Percentiles rank a stretch among this genome's conserved stretches.
phyloP scores from a whole-genome alignment of 2,113 vertebrate genomes.

The Empidonax traillii region DNA sequence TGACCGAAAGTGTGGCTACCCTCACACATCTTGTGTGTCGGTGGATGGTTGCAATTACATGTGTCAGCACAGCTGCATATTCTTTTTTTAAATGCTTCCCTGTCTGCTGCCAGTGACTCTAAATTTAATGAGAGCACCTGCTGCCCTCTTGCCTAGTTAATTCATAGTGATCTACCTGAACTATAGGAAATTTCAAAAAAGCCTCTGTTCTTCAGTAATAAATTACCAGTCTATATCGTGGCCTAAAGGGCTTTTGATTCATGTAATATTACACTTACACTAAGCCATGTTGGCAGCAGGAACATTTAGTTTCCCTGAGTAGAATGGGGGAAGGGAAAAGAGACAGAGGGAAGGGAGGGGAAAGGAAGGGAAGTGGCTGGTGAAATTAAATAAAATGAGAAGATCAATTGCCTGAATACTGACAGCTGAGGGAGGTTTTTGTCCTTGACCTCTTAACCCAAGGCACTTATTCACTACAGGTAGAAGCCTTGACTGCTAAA shows the following conservation, averaged over 20 bases:
- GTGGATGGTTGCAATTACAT: background rate
- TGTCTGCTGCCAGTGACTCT: conserved; percentile 65
- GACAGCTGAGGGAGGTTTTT: conserved; percentile 62
- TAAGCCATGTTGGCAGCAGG: conserved; percentile 69
- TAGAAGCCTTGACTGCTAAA: conserved; percentile 42
- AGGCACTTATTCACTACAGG: conserved; percentile 8
- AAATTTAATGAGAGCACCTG: conserved; percentile 78
- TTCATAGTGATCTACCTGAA: conserved; percentile 70
- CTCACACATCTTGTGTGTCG: background rate
- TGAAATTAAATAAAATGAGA: conserved; percentile 71
- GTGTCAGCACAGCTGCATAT: conserved; percentile 61
- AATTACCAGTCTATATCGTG: conserved; percentile 74
- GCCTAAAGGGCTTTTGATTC: conserved; percentile 76
- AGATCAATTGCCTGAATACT: conserved; percentile 70
- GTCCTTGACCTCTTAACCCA: conserved; percentile 63
- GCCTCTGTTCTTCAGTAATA: conserved; percentile 74
- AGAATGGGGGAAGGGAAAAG: conserved; percentile 12
- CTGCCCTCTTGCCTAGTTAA: conserved; percentile 76
- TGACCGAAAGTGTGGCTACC: background rate
- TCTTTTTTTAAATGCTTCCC: conserved; percentile 53
- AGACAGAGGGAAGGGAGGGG: background rate
- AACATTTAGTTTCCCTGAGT: conserved; percentile 69
- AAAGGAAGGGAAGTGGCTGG: conserved; percentile 53
- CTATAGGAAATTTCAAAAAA: conserved; percentile 73
- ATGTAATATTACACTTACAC: conserved; percentile 75